phyloP scores from a whole-genome alignment of 2,888 invertebrate species.

The Phyllotreta cruciferae region DNA sequence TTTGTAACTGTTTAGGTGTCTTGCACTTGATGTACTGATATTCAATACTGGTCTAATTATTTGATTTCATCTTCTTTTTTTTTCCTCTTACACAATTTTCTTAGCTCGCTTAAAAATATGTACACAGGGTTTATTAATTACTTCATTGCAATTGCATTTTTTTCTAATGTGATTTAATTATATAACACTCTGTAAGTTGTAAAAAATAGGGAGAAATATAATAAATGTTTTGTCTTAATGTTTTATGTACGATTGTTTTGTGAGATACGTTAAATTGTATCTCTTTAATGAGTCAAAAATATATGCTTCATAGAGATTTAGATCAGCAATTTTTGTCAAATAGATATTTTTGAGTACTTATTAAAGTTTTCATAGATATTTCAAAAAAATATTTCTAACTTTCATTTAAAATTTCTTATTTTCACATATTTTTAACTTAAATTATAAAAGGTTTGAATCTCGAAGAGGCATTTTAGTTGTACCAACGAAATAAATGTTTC shows the following conservation, averaged over 20 bases:
- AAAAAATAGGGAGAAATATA: slow-evolving; percentile 16
- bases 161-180: neutral
- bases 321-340: neutral
- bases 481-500: slow-evolving; percentile 8
- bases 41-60: too few species aligned
- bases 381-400: slow-evolving; percentile 1
- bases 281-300: slow-evolving; percentile 4
- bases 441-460: slow-evolving; percentile 6
- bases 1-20: too few species aligned
- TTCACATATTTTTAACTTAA: neutral
- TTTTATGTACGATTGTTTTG: neutral
- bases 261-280: slow-evolving; percentile 2
- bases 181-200: slow-evolving; percentile 2
- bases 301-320: slow-evolving; percentile 9
- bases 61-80: too few species aligned
- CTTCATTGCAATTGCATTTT: too few species aligned
- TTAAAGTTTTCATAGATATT: slow-evolving; percentile 17
- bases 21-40: too few species aligned
- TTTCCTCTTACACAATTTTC: too few species aligned
- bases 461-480: slow-evolving; percentile 5
- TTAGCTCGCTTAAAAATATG: too few species aligned
- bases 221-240: slow-evolving; percentile 5
- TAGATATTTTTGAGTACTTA: slow-evolving; percentile 3
- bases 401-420: neutral
- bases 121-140: too few species aligned